Conservation (phyloP, 2,888 invertebrate species). For the Cryptus armator region DNA sequence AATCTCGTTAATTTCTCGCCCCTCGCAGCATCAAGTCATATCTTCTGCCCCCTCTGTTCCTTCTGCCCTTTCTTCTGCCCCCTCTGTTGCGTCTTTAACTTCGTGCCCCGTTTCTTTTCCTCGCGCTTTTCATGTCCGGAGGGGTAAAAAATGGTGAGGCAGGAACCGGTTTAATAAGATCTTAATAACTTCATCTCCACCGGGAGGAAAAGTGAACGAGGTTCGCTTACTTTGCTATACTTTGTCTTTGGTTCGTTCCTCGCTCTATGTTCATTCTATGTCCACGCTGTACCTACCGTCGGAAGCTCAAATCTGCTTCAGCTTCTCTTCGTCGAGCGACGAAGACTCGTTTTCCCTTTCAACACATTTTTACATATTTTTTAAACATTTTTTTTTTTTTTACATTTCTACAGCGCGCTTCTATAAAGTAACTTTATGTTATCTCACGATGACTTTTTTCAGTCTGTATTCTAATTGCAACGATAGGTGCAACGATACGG, state of each 20-base stretch:
- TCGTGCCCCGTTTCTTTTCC: constrained; percentile 56
- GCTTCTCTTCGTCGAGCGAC: constrained; percentile 49
- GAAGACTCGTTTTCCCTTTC: constrained; percentile 58
- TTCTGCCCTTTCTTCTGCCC: constrained; percentile 8
- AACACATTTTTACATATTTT: constrained; percentile 46
- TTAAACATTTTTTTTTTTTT: constrained; percentile 33
- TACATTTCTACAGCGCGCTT: constrained; percentile 34
- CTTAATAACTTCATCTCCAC: constrained; percentile 79
- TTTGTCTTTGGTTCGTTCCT: constrained; percentile 51
- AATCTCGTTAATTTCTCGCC: constrained; percentile 69
- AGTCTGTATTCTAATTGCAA: background rate
- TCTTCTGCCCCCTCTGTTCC: constrained; percentile 18
- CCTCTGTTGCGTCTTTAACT: constrained; percentile 41
- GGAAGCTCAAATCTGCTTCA: background rate
- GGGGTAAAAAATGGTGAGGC: constrained; percentile 62
- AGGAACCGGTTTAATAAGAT: constrained; percentile 81
- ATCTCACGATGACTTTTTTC: constrained; percentile 19
- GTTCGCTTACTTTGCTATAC: constrained; percentile 61
- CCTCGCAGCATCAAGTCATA: constrained; percentile 22
- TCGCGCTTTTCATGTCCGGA: constrained; percentile 59
- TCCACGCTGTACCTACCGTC: background rate
- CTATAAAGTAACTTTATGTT: constrained; percentile 10
- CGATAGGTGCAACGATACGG: background rate
- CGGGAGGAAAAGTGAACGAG: constrained; percentile 66
- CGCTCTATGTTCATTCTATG: constrained; percentile 1